Conservation (phyloP, 1,140 invertebrate species). For the Episyrphus balteatus region DNA sequence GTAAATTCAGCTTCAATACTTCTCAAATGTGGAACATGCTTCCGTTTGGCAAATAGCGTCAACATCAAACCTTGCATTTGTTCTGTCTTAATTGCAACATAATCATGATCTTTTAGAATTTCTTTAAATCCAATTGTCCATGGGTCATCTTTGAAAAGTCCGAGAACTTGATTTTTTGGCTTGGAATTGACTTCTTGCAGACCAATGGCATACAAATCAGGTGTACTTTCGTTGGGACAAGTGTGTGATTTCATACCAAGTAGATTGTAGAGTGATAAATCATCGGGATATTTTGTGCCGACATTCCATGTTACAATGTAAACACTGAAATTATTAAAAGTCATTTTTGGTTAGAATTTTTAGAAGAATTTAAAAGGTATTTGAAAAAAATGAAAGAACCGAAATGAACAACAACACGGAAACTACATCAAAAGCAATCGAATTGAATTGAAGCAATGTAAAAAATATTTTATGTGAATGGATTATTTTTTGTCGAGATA, state of each 20-base stretch:
- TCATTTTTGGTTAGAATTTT: no score
- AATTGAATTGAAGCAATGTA: no score
- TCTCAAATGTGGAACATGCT: slow-evolving; percentile 66
- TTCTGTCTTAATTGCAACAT: slow-evolving; percentile 65
- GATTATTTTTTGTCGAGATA: no score
- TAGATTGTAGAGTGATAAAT: slow-evolving; percentile 55
- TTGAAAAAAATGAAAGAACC: no score
- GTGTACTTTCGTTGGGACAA: slow-evolving; percentile 45
- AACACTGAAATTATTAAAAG: slow-evolving; percentile 23
- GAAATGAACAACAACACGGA: no score
- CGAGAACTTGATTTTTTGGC: slow-evolving; percentile 70
- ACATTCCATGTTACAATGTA: slow-evolving; percentile 80
- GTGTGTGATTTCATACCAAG: slow-evolving; percentile 51
- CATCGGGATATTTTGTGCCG: slow-evolving; percentile 55
- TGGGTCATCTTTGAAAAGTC: slow-evolving; percentile 69
- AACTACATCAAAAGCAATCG: no score
- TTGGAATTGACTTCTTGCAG: slow-evolving; percentile 84
- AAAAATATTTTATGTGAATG: no score
- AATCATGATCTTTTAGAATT: slow-evolving; percentile 54
- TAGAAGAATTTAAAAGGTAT: no score
- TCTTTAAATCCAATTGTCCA: slow-evolving; percentile 71
- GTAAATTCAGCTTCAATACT: slow-evolving; percentile 77
- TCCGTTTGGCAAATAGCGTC: slow-evolving; percentile 61
- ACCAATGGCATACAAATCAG: slow-evolving; percentile 75
- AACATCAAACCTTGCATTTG: slow-evolving; percentile 70